Percentiles rank a stretch among this genome's conserved stretches.
These are phyloP conservation scores for Rhombomys opimus DNA, from an alignment of 2,113 vertebrate species.

Conservation along the genomic window DNA sequence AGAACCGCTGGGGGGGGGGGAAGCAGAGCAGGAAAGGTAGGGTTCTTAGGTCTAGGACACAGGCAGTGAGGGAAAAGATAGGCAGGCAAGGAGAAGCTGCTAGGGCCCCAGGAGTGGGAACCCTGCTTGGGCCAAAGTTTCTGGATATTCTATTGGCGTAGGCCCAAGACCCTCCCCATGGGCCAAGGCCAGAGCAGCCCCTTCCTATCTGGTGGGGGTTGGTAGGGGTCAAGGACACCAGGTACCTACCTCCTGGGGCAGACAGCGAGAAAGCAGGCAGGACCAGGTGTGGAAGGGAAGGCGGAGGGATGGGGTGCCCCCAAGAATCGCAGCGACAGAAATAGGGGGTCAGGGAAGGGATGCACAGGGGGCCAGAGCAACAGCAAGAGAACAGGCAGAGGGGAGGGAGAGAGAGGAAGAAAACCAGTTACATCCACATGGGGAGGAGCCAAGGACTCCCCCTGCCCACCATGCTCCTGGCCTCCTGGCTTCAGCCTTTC, in stretches of 20 bases:
- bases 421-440: constrained; percentile 85
- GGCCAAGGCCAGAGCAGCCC: not conserved
- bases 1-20: constrained; percentile 41
- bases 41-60: not conserved
- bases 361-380: constrained; percentile 52
- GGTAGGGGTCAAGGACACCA: not conserved
- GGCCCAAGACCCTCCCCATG: not conserved
- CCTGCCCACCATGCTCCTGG: not conserved
- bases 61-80: not conserved
- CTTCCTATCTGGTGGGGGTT: not conserved
- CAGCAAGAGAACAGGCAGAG: constrained; percentile 64
- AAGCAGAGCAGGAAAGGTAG: constrained; percentile 20
- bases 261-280: constrained; percentile 85
- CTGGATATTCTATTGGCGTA: not conserved
- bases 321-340: constrained; percentile 68
- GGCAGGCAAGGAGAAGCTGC: not conserved
- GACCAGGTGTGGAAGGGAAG: constrained; percentile 82
- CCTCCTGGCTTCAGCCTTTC: not conserved
- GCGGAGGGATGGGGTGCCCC: constrained; percentile 76
- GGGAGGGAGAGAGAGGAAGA: constrained; percentile 78
- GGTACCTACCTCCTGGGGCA: constrained; percentile 86
- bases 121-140: not conserved
- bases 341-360: constrained; percentile 38
- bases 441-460: constrained; percentile 57
- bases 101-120: not conserved